phyloP scores from a whole-genome alignment of 1,140 invertebrate genomes.

The Nixonia krombeini region DNA sequence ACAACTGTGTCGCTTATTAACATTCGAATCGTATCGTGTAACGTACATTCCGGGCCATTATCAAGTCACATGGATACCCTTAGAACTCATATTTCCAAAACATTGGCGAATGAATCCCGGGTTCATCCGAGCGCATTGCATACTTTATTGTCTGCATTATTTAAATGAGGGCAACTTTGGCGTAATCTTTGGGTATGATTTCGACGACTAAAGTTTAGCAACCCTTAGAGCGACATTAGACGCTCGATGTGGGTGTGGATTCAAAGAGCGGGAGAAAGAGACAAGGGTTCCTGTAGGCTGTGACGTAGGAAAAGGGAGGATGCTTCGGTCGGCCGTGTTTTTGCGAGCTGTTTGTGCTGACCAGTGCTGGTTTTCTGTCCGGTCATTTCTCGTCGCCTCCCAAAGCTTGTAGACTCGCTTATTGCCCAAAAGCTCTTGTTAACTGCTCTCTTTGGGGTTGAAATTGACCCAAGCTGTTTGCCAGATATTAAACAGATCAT shows the following conservation, averaged over 20 bases:
- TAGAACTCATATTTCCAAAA: no score
- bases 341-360: constrained; percentile 68
- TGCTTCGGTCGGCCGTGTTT: constrained; percentile 59
- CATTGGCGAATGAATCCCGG: no score
- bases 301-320: constrained; percentile 41
- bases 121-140: constrained; percentile 57
- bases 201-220: constrained; percentile 50
- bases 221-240: constrained; percentile 50
- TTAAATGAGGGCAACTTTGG: constrained; percentile 68
- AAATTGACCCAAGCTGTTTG: constrained; percentile 43
- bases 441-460: constrained; percentile 59
- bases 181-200: no score
- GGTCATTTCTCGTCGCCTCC: constrained; percentile 66
- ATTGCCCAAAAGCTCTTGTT: constrained; percentile 67
- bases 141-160: constrained; percentile 68
- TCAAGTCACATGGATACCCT: no score
- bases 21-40: no score
- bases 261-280: constrained; percentile 27
- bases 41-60: no score
- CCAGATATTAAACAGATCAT: constrained; percentile 46
- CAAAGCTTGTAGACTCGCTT: constrained; percentile 68
- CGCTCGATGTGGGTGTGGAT: constrained; percentile 36
- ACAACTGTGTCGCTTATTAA: no score
- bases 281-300: constrained; percentile 22
- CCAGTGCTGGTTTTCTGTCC: constrained; percentile 64